Percentiles rank a stretch among this genome's conserved stretches.
Evolutionary conservation across 1,140 invertebrate species (phyloP).

Genomic region (Acyrthosiphon pisum): DNA sequence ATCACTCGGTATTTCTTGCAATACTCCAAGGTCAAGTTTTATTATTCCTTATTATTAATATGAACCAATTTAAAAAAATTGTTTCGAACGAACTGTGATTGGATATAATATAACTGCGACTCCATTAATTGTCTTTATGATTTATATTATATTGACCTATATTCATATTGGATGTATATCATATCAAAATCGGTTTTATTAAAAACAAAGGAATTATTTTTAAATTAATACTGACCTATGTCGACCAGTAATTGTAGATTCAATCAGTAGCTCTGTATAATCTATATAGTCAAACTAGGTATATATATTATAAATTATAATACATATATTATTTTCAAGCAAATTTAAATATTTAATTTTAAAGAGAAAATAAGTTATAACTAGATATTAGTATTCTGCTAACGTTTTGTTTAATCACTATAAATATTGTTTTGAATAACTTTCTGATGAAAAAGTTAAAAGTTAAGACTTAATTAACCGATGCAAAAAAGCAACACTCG

Average conservation of each 20-base stretch:
- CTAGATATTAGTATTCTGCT: not conserved
- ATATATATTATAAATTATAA: too few relatives aligned
- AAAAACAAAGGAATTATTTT: not conserved
- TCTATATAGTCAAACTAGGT: not conserved
- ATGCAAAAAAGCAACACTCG: not conserved
- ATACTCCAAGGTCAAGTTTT: not conserved
- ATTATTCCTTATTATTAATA: not conserved
- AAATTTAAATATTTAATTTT: constrained; percentile 15
- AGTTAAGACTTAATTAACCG: not conserved
- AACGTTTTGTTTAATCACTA: constrained; percentile 4
- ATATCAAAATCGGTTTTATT: not conserved
- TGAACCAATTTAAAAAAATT: not conserved
- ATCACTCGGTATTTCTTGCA: not conserved
- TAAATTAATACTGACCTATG: not conserved
- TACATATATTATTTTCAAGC: not conserved
- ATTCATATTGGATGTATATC: not conserved
- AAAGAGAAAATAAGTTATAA: not conserved
- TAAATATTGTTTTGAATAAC: not conserved
- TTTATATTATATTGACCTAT: not conserved
- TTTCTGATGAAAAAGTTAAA: not conserved
- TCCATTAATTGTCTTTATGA: not conserved
- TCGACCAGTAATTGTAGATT: not conserved
- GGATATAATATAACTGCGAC: not conserved
- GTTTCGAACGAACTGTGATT: not conserved
- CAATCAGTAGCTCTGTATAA: not conserved